These are phyloP conservation scores for Nomada ferruginata DNA, from an alignment of 2,888 invertebrate genomes.

Conservation along the genomic window DNA sequence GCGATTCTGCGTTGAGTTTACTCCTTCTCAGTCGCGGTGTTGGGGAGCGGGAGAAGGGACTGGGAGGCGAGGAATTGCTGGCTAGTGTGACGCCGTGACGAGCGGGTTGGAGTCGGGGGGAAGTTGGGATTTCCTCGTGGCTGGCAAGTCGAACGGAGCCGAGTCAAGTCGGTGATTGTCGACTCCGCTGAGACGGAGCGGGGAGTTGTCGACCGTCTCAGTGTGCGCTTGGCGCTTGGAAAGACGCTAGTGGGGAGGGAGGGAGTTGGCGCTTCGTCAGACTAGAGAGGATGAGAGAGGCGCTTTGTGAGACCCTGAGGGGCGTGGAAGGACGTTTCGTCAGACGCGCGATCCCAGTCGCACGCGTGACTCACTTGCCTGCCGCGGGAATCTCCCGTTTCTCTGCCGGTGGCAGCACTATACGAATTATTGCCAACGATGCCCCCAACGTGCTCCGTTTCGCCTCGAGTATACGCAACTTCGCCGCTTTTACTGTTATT, in stretches of 20 bases:
- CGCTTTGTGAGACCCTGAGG: conserved; percentile 35
- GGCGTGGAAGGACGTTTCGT: conserved; percentile 60
- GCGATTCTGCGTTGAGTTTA: conserved; percentile 61
- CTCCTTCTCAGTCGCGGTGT: conserved; percentile 18
- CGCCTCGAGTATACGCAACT: neutral
- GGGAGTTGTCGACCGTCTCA: conserved; percentile 44
- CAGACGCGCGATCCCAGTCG: conserved; percentile 70
- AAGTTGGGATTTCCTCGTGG: conserved; percentile 50
- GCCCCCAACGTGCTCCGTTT: neutral
- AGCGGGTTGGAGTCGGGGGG: conserved; percentile 19
- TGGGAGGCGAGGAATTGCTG: neutral
- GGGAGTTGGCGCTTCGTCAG: conserved; percentile 60
- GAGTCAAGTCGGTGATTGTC: conserved; percentile 30
- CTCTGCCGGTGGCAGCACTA: conserved; percentile 75
- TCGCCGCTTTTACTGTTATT: neutral
- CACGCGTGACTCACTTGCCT: conserved; percentile 79
- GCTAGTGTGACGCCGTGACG: neutral
- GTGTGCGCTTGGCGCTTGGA: conserved; percentile 38
- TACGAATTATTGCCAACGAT: conserved; percentile 49
- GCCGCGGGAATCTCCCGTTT: conserved; percentile 79
- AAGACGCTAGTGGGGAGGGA: conserved; percentile 45
- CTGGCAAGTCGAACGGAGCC: conserved; percentile 28
- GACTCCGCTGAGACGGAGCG: conserved; percentile 38
- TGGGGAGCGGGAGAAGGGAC: neutral
- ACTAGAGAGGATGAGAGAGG: conserved; percentile 43